These are phyloP conservation scores for Penaeus vannamei DNA, from an alignment of 1,140 invertebrate genomes.

Conservation along the genomic window DNA sequence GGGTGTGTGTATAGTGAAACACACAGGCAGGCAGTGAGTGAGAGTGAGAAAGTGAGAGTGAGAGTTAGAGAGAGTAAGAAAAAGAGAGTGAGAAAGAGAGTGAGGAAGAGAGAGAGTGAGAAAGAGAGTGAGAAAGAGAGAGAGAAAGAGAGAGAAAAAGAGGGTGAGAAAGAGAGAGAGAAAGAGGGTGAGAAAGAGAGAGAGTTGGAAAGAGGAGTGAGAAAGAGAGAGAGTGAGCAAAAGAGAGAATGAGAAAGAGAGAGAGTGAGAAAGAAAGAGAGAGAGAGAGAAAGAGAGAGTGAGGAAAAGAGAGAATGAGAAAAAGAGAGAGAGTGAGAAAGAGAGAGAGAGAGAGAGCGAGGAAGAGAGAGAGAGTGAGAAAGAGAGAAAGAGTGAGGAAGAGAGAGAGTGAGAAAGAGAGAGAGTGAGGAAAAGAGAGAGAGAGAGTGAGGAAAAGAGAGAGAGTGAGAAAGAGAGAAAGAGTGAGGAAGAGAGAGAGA, in stretches of 20 bases:
- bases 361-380: neutral
- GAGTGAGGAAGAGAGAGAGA: neutral
- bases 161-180: neutral
- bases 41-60: slow-evolving; percentile 26
- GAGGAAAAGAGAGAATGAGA: neutral
- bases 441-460: neutral
- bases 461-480: neutral
- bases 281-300: neutral
- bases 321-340: no score
- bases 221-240: neutral
- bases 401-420: neutral
- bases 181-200: neutral
- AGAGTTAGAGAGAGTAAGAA: slow-evolving; percentile 4
- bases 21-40: neutral
- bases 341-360: neutral
- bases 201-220: neutral
- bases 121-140: neutral
- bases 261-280: neutral
- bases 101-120: slow-evolving; percentile 1
- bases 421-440: neutral
- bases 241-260: neutral
- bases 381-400: neutral
- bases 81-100: slow-evolving; percentile 11
- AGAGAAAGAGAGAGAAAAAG: neutral
- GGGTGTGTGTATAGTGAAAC: neutral